Base-by-base conservation (phyloP, 2,113 vertebrate species). In the Callospermophilus lateralis region DNA sequence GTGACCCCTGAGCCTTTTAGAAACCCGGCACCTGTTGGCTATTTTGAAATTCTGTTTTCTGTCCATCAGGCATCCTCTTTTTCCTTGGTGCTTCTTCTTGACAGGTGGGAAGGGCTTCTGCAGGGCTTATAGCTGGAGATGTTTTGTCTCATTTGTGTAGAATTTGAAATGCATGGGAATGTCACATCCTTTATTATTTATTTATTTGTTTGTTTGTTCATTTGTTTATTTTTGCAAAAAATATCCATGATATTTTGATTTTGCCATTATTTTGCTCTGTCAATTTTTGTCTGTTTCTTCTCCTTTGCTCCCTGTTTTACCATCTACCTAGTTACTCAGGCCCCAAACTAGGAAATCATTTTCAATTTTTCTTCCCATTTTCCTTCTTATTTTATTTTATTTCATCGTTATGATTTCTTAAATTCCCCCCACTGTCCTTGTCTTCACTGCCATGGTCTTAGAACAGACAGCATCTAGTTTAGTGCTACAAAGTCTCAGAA, bases 381-480 rank as follows among this genome's bases (percentile, higher is more conserved):
- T 45, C 24, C 48, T 45, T 12, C 30, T 61, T 78, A 63, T 61
- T 68, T 76, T 80, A 12, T 4, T 48, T 67, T 8, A 45, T 24
- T 74, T 77, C 22, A 11, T 45, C 51, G n/a, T 55, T 87, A 68
- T 6, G 8, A 15, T 83, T 90, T 97, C 73, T 91, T 83, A 95
- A 34, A 53, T 74, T 45, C n/a, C 30, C 32, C 37, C 51, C 30
- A 63, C 28, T 84, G 9, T 48, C 4, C 15, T 45, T 39, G 5
- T 42, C 37, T 73, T 84, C 28, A 24, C 8, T 7, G 32, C 81
- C 22, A 2, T 1, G 4, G 24, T 22, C 42, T 28, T 55, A 63
- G 12, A 67, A 34, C 58, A 77, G 34, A 68, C 26, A 65, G 22
- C 17, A 17, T 55, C 20, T 89, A n/a, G 65, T 30, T 32, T 73